phyloP scores from a whole-genome alignment of 2,888 invertebrate genomes.

The Lasioglossum morio region DNA sequence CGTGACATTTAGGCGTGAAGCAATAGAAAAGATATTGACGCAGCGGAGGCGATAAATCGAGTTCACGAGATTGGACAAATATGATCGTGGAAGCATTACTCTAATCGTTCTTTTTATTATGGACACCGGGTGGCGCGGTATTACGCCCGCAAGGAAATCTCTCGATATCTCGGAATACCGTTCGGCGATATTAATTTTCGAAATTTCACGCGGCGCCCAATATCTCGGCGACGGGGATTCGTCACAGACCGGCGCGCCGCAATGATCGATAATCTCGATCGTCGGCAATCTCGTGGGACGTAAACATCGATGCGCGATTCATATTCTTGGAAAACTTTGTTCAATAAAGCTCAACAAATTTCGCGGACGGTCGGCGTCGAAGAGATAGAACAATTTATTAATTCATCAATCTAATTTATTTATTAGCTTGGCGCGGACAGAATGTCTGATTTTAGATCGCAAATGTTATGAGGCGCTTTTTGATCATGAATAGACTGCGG shows the following conservation, averaged over 20 bases:
- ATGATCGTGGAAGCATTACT: conserved; percentile 34
- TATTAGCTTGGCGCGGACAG: background rate
- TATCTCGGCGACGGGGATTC: conserved; percentile 56
- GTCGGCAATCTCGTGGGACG: conserved; percentile 44
- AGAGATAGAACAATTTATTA: background rate
- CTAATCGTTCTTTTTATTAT: conserved; percentile 44
- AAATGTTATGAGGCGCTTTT: background rate
- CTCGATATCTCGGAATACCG: conserved; percentile 7
- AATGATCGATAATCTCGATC: conserved; percentile 60
- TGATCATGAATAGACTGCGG: no score
- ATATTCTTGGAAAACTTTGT: background rate
- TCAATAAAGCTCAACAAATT: background rate
- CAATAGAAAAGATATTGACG: conserved; percentile 47
- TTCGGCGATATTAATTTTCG: conserved; percentile 39
- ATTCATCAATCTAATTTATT: background rate
- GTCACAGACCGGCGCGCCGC: conserved; percentile 54
- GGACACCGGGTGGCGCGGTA: conserved; percentile 3
- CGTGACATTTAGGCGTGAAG: conserved; percentile 55
- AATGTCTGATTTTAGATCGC: background rate
- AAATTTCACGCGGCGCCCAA: conserved; percentile 45
- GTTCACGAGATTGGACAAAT: conserved; percentile 48
- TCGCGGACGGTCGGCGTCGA: background rate
- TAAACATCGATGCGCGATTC: conserved; percentile 30
- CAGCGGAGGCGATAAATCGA: conserved; percentile 46
- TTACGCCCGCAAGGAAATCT: conserved; percentile 31